Conservation (phyloP, 2,888 invertebrate genomes). For the Teleiodes luculella region DNA sequence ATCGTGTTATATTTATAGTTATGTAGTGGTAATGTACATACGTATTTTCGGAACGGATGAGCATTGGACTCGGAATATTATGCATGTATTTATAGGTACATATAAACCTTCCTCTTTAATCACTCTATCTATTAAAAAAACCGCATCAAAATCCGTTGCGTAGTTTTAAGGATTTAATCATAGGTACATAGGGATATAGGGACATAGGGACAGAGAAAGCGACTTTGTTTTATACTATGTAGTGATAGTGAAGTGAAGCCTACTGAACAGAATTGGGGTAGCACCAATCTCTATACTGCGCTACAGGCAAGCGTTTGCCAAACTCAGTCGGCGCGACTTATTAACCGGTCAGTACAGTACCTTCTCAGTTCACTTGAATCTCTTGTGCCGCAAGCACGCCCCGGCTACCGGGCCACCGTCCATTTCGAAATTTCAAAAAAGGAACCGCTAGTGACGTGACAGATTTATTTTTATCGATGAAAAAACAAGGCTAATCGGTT, state of each 20-base stretch:
- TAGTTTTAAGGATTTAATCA: too few relatives aligned
- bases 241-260: neutral
- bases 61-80: too few relatives aligned
- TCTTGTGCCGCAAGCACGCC: slow-evolving; percentile 59
- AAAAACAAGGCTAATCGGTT: slow-evolving; percentile 36
- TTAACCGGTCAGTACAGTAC: slow-evolving; percentile 20
- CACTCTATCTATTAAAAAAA: too few relatives aligned
- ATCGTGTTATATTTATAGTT: too few relatives aligned
- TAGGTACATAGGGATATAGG: too few relatives aligned
- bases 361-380: slow-evolving; percentile 61
- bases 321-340: slow-evolving; percentile 30
- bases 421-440: slow-evolving; percentile 29
- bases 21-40: too few relatives aligned
- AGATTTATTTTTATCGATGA: slow-evolving; percentile 34
- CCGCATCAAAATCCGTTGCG: too few relatives aligned
- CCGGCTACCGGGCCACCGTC: slow-evolving; percentile 26
- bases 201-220: too few relatives aligned
- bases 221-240: too few relatives aligned
- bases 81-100: too few relatives aligned
- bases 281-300: slow-evolving; percentile 9
- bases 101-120: too few relatives aligned
- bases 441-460: slow-evolving; percentile 24
- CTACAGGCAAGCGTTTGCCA: slow-evolving; percentile 11
- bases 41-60: too few relatives aligned
- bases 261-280: neutral